Percentiles rank a stretch among this genome's conserved stretches.
These are phyloP conservation scores for Podabrus alpinus DNA, from an alignment of 2,888 invertebrate genomes.

Conservation along the genomic window DNA sequence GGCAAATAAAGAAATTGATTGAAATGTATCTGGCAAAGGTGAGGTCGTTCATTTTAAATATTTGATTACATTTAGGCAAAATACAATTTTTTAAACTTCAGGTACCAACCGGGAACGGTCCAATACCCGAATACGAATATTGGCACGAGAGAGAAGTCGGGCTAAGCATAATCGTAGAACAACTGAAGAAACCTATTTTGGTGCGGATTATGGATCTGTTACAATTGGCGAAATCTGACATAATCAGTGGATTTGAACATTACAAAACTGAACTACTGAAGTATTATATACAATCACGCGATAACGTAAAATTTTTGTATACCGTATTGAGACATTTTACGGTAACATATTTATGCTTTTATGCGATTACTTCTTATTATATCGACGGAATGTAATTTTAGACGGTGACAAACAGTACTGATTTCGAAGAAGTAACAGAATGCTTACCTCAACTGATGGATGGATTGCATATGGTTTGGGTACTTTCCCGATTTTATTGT, in stretches of 20 bases:
- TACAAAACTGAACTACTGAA: slow-evolving; percentile 67
- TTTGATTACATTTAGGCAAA: slow-evolving; percentile 14
- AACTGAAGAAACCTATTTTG: slow-evolving; percentile 74
- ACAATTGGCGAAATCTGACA: slow-evolving; percentile 60
- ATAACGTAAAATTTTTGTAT: slow-evolving; percentile 77
- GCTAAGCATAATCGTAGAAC: slow-evolving; percentile 78
- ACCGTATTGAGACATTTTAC: slow-evolving; percentile 76
- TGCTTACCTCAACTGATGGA: slow-evolving; percentile 80
- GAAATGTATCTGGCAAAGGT: slow-evolving; percentile 61
- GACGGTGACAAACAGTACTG: slow-evolving; percentile 56
- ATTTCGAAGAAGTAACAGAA: slow-evolving; percentile 73
- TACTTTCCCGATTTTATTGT: slow-evolving; percentile 83
- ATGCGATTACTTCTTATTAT: neutral
- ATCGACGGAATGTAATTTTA: slow-evolving; percentile 35
- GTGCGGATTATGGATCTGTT: slow-evolving; percentile 65
- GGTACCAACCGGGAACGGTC: slow-evolving; percentile 72
- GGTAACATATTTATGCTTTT: slow-evolving; percentile 47
- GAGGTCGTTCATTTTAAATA: slow-evolving; percentile 10
- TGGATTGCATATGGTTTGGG: slow-evolving; percentile 88
- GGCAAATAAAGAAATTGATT: slow-evolving; percentile 65
- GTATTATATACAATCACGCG: slow-evolving; percentile 72
- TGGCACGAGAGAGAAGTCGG: slow-evolving; percentile 84
- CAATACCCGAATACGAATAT: slow-evolving; percentile 82
- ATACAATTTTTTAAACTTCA: slow-evolving; percentile 42
- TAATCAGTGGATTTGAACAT: slow-evolving; percentile 63